Conservation (phyloP, 2,797 vertebrate species). For the Anguilla megastoma region DNA sequence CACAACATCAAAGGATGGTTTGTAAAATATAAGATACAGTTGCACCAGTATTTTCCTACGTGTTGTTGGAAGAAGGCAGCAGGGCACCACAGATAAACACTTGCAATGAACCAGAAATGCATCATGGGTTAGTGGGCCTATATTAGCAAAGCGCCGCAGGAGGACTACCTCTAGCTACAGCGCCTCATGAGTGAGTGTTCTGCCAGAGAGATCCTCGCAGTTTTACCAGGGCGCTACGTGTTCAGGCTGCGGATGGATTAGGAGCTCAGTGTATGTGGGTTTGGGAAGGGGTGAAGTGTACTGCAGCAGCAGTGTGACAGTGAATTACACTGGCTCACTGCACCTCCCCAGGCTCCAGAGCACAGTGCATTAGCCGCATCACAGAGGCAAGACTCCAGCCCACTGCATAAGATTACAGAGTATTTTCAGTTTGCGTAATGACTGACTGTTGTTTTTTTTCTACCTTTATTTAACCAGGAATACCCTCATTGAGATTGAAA, state of each 20-base stretch:
- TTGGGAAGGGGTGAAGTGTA: slow-evolving; percentile 9
- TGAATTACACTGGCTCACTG: slow-evolving; percentile 53
- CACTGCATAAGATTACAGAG: slow-evolving; percentile 59
- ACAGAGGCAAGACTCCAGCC: slow-evolving; percentile 53
- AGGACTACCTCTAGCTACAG: slow-evolving; percentile 15
- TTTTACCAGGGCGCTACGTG: background rate
- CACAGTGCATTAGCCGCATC: slow-evolving; percentile 60
- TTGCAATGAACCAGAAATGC: background rate
- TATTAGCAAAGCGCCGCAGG: slow-evolving; percentile 27
- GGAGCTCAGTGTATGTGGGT: slow-evolving; percentile 31
- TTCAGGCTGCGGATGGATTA: slow-evolving; percentile 25
- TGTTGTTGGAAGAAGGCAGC: background rate
- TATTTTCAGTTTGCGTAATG: slow-evolving; percentile 40
- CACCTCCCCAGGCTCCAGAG: slow-evolving; percentile 55
- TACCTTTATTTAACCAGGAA: background rate
- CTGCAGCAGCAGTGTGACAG: slow-evolving; percentile 45
- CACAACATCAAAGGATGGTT: background rate
- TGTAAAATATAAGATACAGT: background rate
- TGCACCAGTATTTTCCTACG: background rate
- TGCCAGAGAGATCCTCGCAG: background rate
- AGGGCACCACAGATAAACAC: background rate
- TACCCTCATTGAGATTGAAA: background rate
- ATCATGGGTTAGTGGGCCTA: slow-evolving; percentile 14
- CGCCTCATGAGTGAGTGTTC: background rate
- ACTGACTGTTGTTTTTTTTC: slow-evolving; percentile 11